Percentiles rank a stretch among this genome's conserved stretches.
Conservation (phyloP, 1,140 invertebrate species). For the Formica selysi region DNA sequence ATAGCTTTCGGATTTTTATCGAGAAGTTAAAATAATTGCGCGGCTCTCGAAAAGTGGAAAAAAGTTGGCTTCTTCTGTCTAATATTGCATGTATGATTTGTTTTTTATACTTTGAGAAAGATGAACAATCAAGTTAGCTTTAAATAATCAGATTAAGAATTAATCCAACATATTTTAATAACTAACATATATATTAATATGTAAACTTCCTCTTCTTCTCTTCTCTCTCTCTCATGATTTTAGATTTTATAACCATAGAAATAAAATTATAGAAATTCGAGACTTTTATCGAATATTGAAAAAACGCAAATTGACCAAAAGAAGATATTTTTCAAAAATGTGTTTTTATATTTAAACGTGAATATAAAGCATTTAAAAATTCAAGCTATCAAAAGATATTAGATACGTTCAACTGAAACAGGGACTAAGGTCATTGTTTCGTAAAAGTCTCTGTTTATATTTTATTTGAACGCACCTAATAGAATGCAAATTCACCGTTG, state of each 20-base stretch:
- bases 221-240: neutral
- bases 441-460: too few relatives aligned
- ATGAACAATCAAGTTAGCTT: neutral
- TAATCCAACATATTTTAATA: neutral
- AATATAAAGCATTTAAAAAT: neutral
- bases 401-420: too few relatives aligned
- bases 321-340: neutral
- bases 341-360: neutral
- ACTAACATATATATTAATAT: neutral
- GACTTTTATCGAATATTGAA: neutral
- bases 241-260: neutral
- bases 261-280: neutral
- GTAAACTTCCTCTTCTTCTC: neutral
- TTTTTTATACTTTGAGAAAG: neutral
- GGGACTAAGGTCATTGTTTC: too few relatives aligned
- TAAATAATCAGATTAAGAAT: neutral
- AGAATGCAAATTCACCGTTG: neutral
- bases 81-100: neutral
- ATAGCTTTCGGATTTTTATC: neutral
- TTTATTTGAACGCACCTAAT: too few relatives aligned
- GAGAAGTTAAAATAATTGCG: constrained; percentile 23
- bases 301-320: neutral
- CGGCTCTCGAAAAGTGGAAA: neutral
- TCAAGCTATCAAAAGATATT: too few relatives aligned
- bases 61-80: neutral